Evolutionary conservation across 1,140 invertebrate genomes (phyloP), one percentile per base, ranked within the genome.

Genomic region (Drosophila subpulchrella): DNA sequence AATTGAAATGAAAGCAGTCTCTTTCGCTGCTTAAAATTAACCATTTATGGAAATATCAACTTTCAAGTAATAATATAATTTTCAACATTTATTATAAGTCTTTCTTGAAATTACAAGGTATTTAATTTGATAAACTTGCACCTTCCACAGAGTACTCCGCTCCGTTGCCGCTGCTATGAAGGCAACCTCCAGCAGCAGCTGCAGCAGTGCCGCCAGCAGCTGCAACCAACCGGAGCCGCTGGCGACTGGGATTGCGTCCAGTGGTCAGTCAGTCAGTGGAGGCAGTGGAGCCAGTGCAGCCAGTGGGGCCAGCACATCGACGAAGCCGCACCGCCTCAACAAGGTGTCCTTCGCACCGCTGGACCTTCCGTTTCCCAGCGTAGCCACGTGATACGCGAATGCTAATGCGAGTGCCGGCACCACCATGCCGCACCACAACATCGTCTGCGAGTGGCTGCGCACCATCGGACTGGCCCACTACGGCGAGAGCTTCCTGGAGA

Each of bases 391-490:
- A 92, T 91, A 92, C 86, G 91, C 84, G 78, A 91, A 92, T 42
- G 60, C 50, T 32, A 53, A 20, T 36, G 46, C 50, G 50, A 53
- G 17, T 36, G 15, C 50, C 50, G 12, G 32, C 50, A 41, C 38
- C 55, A 91, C 51, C 50, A 92, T 91, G 90, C 78, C 88, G 72
- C 86, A 91, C 72, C 91, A 92, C 76, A 91, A 92, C 93, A 98
- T 98, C 88, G 97, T 99, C 76, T 96, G 96, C 92, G 97, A 98
- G 94, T 99, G 98, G 98, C 94, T 99, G 89, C 95, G 96, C 81
- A 97, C 97, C 71, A 94, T 99, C 59, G 96, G 97, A 81, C 94
- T 99, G 77, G 95, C 95, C 71, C 97, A 98, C 91, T 98, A 98
- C 92, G 95, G 97, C 58, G 97, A 98, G 88, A 96, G 96, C 75